These are phyloP conservation scores for Dynastes grantii DNA, from an alignment of 2,888 invertebrate genomes.

Conservation along the genomic window DNA sequence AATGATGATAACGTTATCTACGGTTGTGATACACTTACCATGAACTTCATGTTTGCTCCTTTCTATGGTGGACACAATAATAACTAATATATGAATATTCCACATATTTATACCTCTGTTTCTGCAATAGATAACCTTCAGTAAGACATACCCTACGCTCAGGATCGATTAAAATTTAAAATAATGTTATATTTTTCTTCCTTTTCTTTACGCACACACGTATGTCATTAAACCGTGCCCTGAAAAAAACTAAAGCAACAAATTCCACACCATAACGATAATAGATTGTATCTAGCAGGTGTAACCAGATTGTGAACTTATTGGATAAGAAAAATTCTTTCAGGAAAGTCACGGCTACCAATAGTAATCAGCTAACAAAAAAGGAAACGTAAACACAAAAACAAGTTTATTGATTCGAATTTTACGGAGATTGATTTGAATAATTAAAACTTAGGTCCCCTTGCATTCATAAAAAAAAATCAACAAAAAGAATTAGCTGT, in stretches of 20 bases:
- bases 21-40: slow-evolving; percentile 19
- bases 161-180: slow-evolving; percentile 43
- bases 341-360: slow-evolving; percentile 2
- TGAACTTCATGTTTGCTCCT: slow-evolving; percentile 44
- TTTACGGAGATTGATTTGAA: too few relatives aligned
- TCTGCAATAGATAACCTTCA: slow-evolving; percentile 41
- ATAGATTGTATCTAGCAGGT: slow-evolving; percentile 26
- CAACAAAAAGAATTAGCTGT: too few relatives aligned
- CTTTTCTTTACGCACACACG: neutral
- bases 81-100: slow-evolving; percentile 39
- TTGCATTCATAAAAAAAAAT: too few relatives aligned
- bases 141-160: slow-evolving; percentile 37
- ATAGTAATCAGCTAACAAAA: neutral
- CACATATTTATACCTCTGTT: slow-evolving; percentile 44
- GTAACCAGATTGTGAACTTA: neutral
- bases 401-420: neutral
- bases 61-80: slow-evolving; percentile 41
- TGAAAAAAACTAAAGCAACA: slow-evolving; percentile 41
- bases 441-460: too few relatives aligned
- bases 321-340: slow-evolving; percentile 17
- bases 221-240: slow-evolving; percentile 43
- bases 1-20: slow-evolving; percentile 15
- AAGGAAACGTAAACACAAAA: neutral
- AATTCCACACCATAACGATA: slow-evolving; percentile 34
- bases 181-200: slow-evolving; percentile 34